Base-by-base conservation (phyloP, 2,797 vertebrate species). In the Lagodon rhomboides region DNA sequence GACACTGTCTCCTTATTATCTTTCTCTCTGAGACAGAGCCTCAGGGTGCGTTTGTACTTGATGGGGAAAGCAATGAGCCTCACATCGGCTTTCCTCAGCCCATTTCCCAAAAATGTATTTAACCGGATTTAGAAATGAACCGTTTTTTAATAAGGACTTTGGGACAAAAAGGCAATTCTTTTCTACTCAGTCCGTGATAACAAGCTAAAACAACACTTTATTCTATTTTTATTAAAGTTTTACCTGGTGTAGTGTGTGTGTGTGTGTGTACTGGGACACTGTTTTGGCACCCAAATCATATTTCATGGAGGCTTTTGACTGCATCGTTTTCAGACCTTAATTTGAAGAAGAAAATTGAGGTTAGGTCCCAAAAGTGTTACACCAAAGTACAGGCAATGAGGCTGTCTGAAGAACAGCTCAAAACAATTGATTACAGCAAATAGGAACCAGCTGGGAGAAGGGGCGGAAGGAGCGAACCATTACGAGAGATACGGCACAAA, bases 51-150 rank as follows among this genome's bases (percentile, higher is more conserved):
- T 90, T 87, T 87, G 81, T 59, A 75, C 79, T 85, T 49, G 43
- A 71, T 47, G 69, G 70, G 25, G 64, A 82, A 82, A 79, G 75
- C 80, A 90, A 87, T 89, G 85, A 92, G 77, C 73, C 83, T 86
- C 66, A 50, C 70, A 70, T 9, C 50, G 68, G 83, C 79, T 86
- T 73, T 83, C 66, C 61, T 85, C 84, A 83, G 85, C 41, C 78
- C 87, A 92, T 91, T 91, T 87, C 75, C 59, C 27, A 18, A 59
- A 86, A 84, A 79, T 77, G 22, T 74, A 81, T 82, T 91, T 68
- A 70, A 69, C 20, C n/a, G 82, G 68, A 85, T 75, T 82, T 75
- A 72, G 22, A 79, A 83, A 80, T 75, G 1, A 90, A 71, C 44
- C 43, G 23, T 59, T 86, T 84, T 69, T 84, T 73, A 78, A 74